phyloP scores from a whole-genome alignment of 2,113 vertebrate species.

The Progne subis region DNA sequence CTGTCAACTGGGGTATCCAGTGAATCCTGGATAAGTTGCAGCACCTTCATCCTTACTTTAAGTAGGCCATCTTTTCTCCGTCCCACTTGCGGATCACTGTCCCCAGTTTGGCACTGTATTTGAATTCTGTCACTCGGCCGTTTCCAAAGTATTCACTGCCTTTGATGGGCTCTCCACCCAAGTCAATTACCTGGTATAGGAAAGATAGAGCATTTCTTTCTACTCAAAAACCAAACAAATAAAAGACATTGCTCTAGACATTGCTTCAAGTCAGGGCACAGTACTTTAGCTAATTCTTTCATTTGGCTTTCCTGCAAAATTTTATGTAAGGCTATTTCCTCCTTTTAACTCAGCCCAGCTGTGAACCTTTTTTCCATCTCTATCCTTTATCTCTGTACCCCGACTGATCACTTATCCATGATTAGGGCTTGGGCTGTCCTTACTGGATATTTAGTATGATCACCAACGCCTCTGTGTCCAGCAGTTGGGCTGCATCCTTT shows the following conservation, averaged over 20 bases:
- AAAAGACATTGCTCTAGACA: not conserved
- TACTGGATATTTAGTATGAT: not conserved
- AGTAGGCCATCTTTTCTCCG: no score
- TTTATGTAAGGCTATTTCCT: not conserved
- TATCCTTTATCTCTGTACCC: accelerated
- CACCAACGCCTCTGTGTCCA: not conserved
- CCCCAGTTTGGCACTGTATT: no score
- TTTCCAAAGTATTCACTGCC: accelerated
- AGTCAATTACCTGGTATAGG: conserved; percentile 85
- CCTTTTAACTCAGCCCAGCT: not conserved
- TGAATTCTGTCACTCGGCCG: no score
- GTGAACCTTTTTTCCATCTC: not conserved
- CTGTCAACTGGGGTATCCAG: no score
- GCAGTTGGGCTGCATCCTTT: not conserved
- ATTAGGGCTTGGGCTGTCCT: not conserved
- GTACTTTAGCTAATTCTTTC: not conserved
- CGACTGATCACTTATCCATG: accelerated
- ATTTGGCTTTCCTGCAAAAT: not conserved
- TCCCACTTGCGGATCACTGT: no score
- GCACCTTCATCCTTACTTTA: no score
- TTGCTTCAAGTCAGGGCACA: not conserved
- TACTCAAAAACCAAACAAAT: not conserved
- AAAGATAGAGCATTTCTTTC: not conserved
- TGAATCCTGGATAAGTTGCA: no score
- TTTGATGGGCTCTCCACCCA: conserved; percentile 72